Evolutionary conservation across 1,140 invertebrate genomes (phyloP), one percentile per base, ranked within the genome.

Genomic region (Saccostrea glomerata): DNA sequence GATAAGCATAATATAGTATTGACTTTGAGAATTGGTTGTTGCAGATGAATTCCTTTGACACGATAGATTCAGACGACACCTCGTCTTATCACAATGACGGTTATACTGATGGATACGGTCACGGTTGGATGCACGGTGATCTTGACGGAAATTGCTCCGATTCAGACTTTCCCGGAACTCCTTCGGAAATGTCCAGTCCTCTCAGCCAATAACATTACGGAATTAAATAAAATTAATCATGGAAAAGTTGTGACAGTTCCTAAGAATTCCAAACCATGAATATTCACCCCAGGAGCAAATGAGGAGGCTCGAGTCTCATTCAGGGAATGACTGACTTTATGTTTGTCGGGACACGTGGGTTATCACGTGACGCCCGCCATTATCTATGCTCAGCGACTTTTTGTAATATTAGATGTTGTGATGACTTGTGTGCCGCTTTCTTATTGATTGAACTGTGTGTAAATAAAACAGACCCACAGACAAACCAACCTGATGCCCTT

Each of bases 111-210:
- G 55, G 77, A 23, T 91, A 90, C 70, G 89, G 66, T 15, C 82
- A 63, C 15, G 82, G 58, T 2, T 89, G 89, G 89, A 87, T 87
- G 36, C 87, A 89, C 58, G 60, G 83, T 0, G 85, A 90, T 6
- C 82, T 88, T 87, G 88, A 92, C 60, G 89, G 87, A 25, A 88
- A 87, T 54, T 94, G 93, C 83, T 94, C 94, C 84, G 88, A 94
- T 82, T 93, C 94, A 2, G 94, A 95, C 82, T 93, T 93, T 83
- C 92, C 93, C 7, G 94, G 93, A 40, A 94, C 93, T n/a, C 94
- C 94, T 20, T 95, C 94, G 7, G 94, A 95, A 89, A 91, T 95
- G 87, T 95, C 94, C 12, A 95, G 94, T 89, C 94, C 94, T 30
- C 92, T 94, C 85, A 95, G 94, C 83, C 94, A 95, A 89, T 95